Evolutionary conservation across 2,888 invertebrate species (phyloP).

Genomic region (Steinernema carpocapsae): DNA sequence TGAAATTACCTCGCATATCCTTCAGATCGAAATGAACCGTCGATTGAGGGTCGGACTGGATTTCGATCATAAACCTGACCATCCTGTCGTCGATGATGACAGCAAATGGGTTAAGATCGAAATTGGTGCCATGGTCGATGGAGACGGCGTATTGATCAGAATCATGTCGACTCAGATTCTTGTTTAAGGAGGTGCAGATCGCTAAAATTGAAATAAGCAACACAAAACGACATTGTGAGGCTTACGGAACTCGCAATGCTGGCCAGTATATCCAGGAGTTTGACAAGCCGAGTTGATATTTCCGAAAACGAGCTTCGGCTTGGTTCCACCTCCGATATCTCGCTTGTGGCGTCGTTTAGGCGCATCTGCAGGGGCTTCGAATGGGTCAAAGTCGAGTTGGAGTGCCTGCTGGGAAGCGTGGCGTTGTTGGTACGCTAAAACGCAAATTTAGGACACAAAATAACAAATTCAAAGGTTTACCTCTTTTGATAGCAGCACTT

Average conservation of each 20-base stretch:
- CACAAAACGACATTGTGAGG: background rate
- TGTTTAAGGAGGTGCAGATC: constrained; percentile 46
- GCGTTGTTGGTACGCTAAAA: background rate
- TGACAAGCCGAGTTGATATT: constrained; percentile 18
- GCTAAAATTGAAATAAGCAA: constrained; percentile 42
- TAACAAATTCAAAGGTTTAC: background rate
- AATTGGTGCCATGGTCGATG: background rate
- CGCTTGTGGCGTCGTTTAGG: no score
- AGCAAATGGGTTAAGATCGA: background rate
- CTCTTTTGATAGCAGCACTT: background rate
- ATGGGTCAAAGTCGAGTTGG: no score
- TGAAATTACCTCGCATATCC: no score
- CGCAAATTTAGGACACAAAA: background rate
- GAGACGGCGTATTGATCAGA: no score
- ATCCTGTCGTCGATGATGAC: constrained; percentile 12
- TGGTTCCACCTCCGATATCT: no score
- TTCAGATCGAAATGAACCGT: background rate
- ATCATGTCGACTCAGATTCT: constrained; percentile 39
- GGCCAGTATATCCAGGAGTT: constrained; percentile 55
- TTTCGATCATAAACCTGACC: background rate
- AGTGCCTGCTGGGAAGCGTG: background rate
- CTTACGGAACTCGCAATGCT: constrained; percentile 53
- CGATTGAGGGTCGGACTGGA: background rate
- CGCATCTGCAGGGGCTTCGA: no score
- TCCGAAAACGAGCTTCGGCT: background rate